Evolutionary conservation across 2,113 vertebrate species (phyloP).

Genomic region (Pseudonaja textilis): DNA sequence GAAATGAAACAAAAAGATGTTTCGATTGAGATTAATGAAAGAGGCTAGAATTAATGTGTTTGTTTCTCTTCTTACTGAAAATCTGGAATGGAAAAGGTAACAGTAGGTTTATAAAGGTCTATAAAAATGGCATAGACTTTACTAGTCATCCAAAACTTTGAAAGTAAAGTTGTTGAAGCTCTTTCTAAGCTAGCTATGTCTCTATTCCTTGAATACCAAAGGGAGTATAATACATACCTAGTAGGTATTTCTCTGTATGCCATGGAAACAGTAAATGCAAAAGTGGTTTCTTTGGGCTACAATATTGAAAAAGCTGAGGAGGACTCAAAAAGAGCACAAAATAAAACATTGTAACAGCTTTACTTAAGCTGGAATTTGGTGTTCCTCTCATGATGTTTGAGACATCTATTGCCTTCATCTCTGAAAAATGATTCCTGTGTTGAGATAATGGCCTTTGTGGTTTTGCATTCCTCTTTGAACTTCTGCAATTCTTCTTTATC

Average conservation of each 20-base stretch:
- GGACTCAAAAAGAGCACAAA: background rate
- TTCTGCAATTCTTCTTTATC: background rate
- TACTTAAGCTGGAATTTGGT: background rate
- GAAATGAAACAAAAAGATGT: too few species aligned
- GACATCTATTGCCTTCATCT: background rate
- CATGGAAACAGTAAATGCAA: background rate
- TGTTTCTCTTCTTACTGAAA: too few species aligned
- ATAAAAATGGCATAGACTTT: background rate
- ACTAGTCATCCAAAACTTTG: background rate
- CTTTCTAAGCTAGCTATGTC: background rate
- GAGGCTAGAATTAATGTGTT: too few species aligned
- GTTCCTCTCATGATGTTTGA: background rate
- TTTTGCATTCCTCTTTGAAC: background rate
- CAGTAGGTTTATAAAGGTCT: background rate
- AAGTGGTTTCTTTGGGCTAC: background rate
- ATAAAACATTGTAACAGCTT: background rate
- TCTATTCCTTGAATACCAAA: background rate
- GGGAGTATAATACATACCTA: background rate
- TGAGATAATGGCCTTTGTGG: background rate
- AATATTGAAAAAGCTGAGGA: background rate
- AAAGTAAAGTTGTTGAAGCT: background rate
- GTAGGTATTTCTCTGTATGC: background rate
- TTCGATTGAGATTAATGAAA: too few species aligned
- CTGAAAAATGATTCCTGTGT: background rate
- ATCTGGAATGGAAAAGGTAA: too few species aligned